phyloP scores from a whole-genome alignment of 1,140 invertebrate genomes.

The Drosophila mauritiana region DNA sequence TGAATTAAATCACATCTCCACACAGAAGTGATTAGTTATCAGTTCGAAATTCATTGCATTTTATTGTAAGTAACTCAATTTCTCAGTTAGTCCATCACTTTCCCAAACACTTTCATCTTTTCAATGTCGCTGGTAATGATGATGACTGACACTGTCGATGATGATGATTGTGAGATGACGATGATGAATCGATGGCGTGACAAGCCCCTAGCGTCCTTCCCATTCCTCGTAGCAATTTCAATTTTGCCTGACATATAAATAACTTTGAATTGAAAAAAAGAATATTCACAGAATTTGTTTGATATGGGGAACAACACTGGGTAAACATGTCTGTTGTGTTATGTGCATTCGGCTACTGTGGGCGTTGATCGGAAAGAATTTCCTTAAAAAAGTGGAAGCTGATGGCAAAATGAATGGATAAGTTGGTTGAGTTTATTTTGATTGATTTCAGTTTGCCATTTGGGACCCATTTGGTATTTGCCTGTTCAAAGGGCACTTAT shows the following conservation, averaged over 20 bases:
- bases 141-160: constrained; percentile 31
- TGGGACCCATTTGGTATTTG: constrained; percentile 38
- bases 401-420: constrained; percentile 31
- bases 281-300: constrained; percentile 53
- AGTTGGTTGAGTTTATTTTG: constrained; percentile 44
- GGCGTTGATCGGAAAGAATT: constrained; percentile 41
- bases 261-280: constrained; percentile 70
- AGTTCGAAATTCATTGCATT: constrained; percentile 7
- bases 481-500: constrained; percentile 31
- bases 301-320: not conserved
- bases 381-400: constrained; percentile 10
- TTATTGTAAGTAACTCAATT: constrained; percentile 26
- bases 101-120: constrained; percentile 44
- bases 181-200: constrained; percentile 67
- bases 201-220: constrained; percentile 15
- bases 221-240: constrained; percentile 56
- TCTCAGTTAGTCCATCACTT: constrained; percentile 34
- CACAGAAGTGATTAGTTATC: constrained; percentile 8
- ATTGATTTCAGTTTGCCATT: constrained; percentile 65
- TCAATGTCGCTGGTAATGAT: constrained; percentile 47
- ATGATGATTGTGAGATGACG: constrained; percentile 44
- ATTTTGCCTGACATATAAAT: constrained; percentile 71
- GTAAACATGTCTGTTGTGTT: constrained; percentile 55
- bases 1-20: not conserved
- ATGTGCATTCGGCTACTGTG: constrained; percentile 56